Evolutionary conservation across 2,797 vertebrate species (phyloP).

Genomic region (Leucoraja ocellata): DNA sequence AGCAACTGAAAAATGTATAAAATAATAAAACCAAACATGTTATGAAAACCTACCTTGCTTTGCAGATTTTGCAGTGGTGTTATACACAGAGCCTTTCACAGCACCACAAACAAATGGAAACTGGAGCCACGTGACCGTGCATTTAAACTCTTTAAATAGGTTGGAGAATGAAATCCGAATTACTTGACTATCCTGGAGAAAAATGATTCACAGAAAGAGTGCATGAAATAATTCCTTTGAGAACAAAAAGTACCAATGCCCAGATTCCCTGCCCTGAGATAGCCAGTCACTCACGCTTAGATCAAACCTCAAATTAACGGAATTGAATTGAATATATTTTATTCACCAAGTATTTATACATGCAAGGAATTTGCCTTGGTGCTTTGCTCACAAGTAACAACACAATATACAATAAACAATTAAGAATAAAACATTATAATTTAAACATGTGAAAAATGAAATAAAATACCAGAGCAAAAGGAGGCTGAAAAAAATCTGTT

Average conservation of each 20-base stretch:
- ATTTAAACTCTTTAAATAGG: constrained; percentile 86
- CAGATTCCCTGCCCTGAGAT: no score
- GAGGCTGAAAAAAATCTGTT: no score
- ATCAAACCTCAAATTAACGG: neutral
- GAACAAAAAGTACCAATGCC: neutral
- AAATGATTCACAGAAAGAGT: neutral
- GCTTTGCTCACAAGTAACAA: no score
- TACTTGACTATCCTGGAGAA: constrained; percentile 68
- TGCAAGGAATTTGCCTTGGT: no score
- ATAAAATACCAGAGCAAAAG: no score
- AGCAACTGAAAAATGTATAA: neutral
- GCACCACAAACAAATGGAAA: constrained; percentile 75
- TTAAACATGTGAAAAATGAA: no score
- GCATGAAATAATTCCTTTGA: neutral
- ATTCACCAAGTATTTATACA: no score
- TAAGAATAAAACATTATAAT: no score
- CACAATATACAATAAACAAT: no score
- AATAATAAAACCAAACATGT: neutral
- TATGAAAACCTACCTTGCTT: constrained; percentile 55
- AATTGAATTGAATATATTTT: no score
- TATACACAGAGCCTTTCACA: constrained; percentile 54
- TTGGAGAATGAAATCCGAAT: constrained; percentile 87
- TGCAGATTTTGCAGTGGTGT: constrained; percentile 49
- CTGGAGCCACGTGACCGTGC: constrained; percentile 80
- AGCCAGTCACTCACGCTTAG: neutral